Conservation (phyloP, 2,888 invertebrate genomes). For the Orthosia cruda region DNA sequence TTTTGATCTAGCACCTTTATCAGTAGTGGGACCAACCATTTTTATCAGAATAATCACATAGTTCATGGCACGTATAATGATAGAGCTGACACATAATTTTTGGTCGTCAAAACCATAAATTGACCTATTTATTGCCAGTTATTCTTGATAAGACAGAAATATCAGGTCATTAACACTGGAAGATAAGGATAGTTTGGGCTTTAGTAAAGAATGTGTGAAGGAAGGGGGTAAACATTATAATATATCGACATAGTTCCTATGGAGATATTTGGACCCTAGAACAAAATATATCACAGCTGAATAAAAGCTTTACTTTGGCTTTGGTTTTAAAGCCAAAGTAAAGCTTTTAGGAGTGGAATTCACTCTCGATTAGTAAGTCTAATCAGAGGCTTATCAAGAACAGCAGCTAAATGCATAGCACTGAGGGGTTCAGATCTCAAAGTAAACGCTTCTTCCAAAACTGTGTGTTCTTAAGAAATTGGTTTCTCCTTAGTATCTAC, state of each 20-base stretch:
- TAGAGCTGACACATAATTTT: conserved; percentile 78
- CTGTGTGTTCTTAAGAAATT: not conserved
- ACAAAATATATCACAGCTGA: not conserved
- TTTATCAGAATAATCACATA: conserved; percentile 77
- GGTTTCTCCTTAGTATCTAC: not conserved
- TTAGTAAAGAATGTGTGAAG: not conserved
- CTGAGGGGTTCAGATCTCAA: too few relatives aligned
- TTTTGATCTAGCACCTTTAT: conserved; percentile 64
- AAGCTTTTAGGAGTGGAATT: too few relatives aligned
- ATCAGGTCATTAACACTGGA: conserved; percentile 86
- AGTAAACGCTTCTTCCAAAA: not conserved
- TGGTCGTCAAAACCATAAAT: conserved; percentile 82
- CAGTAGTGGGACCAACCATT: conserved; percentile 38
- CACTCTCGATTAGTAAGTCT: too few relatives aligned
- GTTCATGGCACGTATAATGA: conserved; percentile 76
- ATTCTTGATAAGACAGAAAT: conserved; percentile 84
- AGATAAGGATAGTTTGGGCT: conserved; percentile 72
- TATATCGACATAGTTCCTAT: not conserved
- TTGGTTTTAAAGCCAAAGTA: too few relatives aligned
- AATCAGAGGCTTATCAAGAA: not conserved
- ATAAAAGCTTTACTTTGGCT: not conserved
- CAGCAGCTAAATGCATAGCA: not conserved
- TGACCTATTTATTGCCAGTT: conserved; percentile 88
- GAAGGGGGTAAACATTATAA: not conserved
- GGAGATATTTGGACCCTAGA: not conserved